These are phyloP conservation scores for Phanerotoma sp. DNA, from an alignment of 2,888 invertebrate genomes.

Conservation along the genomic window DNA sequence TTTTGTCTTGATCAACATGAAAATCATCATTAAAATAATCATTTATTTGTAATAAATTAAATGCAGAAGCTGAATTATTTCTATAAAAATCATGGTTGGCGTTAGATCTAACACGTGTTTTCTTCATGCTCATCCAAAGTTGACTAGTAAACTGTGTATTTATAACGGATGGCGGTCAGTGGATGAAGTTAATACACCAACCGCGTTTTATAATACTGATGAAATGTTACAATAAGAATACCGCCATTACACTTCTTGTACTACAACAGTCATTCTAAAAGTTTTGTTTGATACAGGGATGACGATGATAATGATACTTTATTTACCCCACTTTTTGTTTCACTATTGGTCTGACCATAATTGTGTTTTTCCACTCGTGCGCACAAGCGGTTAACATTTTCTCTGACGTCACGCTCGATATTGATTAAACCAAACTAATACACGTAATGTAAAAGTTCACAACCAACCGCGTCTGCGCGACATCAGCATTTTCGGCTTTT, in stretches of 20 bases:
- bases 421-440: constrained; percentile 10
- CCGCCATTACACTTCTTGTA: constrained; percentile 3
- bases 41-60: constrained; percentile 6
- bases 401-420: constrained; percentile 22
- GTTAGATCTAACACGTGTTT: constrained; percentile 39
- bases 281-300: background rate
- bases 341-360: constrained; percentile 11
- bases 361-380: constrained; percentile 18
- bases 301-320: background rate
- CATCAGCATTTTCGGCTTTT: too few species aligned
- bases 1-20: too few species aligned
- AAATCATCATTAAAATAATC: too few species aligned
- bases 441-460: too few species aligned
- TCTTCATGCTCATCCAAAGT: constrained; percentile 45
- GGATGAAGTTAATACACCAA: constrained; percentile 16
- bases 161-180: constrained; percentile 11
- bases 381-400: constrained; percentile 1
- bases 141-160: constrained; percentile 38
- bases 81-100: constrained; percentile 12
- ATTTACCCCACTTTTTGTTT: background rate
- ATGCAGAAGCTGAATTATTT: constrained; percentile 17
- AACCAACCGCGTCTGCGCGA: too few species aligned
- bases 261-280: background rate
- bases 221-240: constrained; percentile 5
- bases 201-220: constrained; percentile 13